phyloP scores from a whole-genome alignment of 1,140 invertebrate species.

The Cecropterus lyciades region DNA sequence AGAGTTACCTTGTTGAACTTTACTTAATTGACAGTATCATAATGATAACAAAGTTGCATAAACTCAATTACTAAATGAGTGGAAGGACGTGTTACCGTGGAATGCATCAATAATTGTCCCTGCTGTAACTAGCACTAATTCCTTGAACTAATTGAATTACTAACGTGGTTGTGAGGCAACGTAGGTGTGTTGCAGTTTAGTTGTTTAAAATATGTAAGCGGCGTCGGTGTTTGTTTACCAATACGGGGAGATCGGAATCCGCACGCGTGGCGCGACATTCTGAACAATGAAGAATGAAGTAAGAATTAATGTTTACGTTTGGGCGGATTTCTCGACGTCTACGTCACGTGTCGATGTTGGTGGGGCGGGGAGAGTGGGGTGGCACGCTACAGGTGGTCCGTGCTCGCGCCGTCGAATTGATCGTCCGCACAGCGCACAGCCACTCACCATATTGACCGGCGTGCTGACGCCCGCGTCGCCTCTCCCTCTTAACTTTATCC shows the following conservation, averaged over 20 bases:
- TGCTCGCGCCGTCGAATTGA: slow-evolving; percentile 62
- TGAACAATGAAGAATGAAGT: slow-evolving; percentile 81
- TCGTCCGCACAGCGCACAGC: slow-evolving; percentile 73
- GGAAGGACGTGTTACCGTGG: slow-evolving; percentile 29
- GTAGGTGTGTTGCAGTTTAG: slow-evolving; percentile 26
- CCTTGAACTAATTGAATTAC: slow-evolving; percentile 71
- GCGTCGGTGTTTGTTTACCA: slow-evolving; percentile 74
- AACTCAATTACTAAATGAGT: slow-evolving; percentile 20
- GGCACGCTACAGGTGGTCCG: slow-evolving; percentile 73
- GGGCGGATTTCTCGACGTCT: slow-evolving; percentile 77
- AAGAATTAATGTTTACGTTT: slow-evolving; percentile 84
- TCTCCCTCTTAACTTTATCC: slow-evolving; percentile 64
- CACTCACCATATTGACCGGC: slow-evolving; percentile 82
- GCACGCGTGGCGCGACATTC: slow-evolving; percentile 74
- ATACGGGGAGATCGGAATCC: slow-evolving; percentile 73
- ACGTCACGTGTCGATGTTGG: slow-evolving; percentile 76
- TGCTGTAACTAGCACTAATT: slow-evolving; percentile 53
- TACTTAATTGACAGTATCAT: slow-evolving; percentile 8
- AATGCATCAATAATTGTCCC: slow-evolving; percentile 30
- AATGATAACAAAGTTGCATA: slow-evolving; percentile 3
- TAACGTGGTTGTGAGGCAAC: slow-evolving; percentile 42
- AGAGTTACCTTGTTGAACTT: slow-evolving; percentile 5
- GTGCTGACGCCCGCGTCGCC: slow-evolving; percentile 70
- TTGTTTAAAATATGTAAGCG: slow-evolving; percentile 35
- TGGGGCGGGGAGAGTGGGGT: slow-evolving; percentile 43